Conservation (phyloP, 2,888 invertebrate genomes). For the Leptopilina myrica region DNA sequence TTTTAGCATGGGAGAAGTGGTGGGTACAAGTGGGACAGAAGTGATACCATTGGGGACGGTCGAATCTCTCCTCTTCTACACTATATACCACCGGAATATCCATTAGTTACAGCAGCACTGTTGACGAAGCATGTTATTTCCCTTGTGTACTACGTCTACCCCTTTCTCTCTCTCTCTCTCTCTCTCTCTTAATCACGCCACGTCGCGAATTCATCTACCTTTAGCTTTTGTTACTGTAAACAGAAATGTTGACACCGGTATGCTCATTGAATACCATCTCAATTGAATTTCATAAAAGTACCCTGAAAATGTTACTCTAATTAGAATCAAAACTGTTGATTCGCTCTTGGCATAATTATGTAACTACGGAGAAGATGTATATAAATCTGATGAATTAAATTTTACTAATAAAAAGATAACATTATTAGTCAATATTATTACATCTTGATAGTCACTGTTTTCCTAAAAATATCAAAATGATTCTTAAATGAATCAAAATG, state of each 20-base stretch:
- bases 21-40: constrained; percentile 41
- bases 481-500: no score
- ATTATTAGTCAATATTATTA: no score
- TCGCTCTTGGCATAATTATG: no score
- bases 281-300: constrained; percentile 53
- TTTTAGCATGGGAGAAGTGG: no score
- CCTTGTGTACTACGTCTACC: constrained; percentile 73
- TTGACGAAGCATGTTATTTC: constrained; percentile 77
- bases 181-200: constrained; percentile 54
- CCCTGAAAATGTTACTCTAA: neutral
- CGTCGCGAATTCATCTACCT: constrained; percentile 54
- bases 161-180: constrained; percentile 55
- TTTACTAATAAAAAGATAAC: no score
- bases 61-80: constrained; percentile 70
- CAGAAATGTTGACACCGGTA: constrained; percentile 54
- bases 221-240: constrained; percentile 59
- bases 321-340: no score
- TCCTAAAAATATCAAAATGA: no score
- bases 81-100: constrained; percentile 74
- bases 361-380: no score
- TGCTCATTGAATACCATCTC: constrained; percentile 49
- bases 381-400: no score
- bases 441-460: no score
- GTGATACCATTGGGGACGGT: constrained; percentile 61
- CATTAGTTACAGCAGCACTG: constrained; percentile 76